Conservation (phyloP, 1,140 invertebrate species). For the Halesus radiatus region DNA sequence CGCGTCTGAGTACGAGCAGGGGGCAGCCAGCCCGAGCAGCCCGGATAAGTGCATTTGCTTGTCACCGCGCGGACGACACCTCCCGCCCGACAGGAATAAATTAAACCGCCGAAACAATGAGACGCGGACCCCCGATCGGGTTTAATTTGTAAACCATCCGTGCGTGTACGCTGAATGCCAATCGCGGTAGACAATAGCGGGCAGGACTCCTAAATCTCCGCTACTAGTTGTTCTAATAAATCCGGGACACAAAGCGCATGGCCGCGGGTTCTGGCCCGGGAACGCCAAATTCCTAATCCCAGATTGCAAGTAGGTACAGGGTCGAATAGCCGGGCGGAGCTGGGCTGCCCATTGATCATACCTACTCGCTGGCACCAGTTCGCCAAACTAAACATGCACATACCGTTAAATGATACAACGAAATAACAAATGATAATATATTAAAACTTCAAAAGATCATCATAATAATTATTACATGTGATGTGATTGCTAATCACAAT, state of each 20-base stretch:
- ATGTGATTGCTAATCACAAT: too few species aligned
- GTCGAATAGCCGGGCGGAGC: not conserved
- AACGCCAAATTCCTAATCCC: constrained; percentile 12
- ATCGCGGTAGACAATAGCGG: constrained; percentile 17
- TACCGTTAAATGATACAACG: not conserved
- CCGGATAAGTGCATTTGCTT: constrained; percentile 47
- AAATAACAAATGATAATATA: too few species aligned
- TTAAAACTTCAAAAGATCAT: too few species aligned
- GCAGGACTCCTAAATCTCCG: constrained; percentile 12
- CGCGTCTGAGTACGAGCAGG: not conserved
- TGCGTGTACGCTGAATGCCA: constrained; percentile 32
- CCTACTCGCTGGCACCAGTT: not conserved
- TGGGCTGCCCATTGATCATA: not conserved
- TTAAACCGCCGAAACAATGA: constrained; percentile 44
- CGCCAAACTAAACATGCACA: too few species aligned
- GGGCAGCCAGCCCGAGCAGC: not conserved
- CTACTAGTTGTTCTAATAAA: constrained; percentile 31
- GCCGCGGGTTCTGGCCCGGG: too few species aligned
- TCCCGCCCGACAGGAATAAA: constrained; percentile 42
- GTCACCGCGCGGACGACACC: constrained; percentile 38
- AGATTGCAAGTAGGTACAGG: not conserved
- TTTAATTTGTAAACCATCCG: constrained; percentile 45
- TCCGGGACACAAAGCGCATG: not conserved
- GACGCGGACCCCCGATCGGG: constrained; percentile 37
- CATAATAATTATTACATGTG: too few species aligned